These are phyloP conservation scores for Hylomyscus alleni DNA, from an alignment of 2,797 vertebrate species.

Conservation along the genomic window DNA sequence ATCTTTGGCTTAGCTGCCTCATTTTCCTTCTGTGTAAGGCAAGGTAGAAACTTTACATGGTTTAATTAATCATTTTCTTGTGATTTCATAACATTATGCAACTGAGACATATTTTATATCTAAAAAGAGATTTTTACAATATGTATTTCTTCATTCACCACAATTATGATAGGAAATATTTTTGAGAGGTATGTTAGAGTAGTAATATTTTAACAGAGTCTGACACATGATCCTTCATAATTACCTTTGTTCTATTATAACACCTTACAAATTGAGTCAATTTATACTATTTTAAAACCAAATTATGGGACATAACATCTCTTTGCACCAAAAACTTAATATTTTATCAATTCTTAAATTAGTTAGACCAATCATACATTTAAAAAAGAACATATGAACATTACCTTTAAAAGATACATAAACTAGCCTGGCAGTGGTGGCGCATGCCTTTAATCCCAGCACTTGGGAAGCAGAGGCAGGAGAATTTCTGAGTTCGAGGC, in stretches of 20 bases:
- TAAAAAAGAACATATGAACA: background rate
- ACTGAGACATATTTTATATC: conserved; percentile 35
- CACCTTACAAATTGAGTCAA: conserved; percentile 69
- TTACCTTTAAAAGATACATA: conserved; percentile 11
- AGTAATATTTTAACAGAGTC: conserved; percentile 65
- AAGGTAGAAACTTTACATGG: conserved; percentile 23
- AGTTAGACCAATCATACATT: conserved; percentile 33
- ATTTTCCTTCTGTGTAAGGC: background rate
- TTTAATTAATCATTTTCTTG: conserved; percentile 66
- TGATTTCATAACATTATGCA: conserved; percentile 29
- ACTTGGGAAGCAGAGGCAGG: too few relatives aligned
- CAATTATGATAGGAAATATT: conserved; percentile 63
- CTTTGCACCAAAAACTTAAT: conserved; percentile 33
- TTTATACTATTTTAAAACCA: conserved; percentile 60
- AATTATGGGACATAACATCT: conserved; percentile 66
- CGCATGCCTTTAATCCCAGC: too few relatives aligned
- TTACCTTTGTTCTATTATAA: conserved; percentile 68
- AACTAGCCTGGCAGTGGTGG: too few relatives aligned
- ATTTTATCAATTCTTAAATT: conserved; percentile 8
- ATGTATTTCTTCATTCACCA: conserved; percentile 44
- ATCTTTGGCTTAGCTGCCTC: background rate
- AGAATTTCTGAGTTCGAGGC: too few relatives aligned
- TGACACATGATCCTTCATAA: conserved; percentile 50
- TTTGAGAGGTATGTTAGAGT: conserved; percentile 57
- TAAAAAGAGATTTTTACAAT: conserved; percentile 62